Conservation (phyloP, 2,113 vertebrate species). For the Muntiacus muntjak region DNA sequence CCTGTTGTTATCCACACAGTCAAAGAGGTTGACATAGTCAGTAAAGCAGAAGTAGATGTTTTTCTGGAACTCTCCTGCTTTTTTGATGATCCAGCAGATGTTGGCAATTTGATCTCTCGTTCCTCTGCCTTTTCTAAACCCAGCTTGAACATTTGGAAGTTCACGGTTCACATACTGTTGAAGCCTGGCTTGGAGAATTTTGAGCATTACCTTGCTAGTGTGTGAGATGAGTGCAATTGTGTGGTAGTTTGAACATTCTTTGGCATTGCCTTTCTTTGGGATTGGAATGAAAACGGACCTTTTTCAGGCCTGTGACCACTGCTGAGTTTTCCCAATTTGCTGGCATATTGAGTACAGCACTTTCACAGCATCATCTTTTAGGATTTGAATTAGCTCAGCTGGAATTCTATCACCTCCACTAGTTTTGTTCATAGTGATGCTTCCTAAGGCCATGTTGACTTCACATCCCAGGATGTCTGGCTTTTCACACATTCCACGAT, state of each 20-base stretch:
- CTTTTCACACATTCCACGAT: not conserved
- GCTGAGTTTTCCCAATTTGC: not conserved
- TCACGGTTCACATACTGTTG: not conserved
- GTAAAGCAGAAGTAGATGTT: not conserved
- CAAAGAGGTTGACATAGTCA: not conserved
- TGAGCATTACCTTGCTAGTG: not conserved
- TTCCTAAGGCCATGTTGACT: not conserved
- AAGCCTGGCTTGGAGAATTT: not conserved
- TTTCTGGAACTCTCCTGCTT: not conserved
- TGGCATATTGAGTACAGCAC: not conserved
- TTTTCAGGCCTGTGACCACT: not conserved
- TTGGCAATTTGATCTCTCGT: not conserved
- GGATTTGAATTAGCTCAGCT: not conserved
- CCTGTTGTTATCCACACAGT: not conserved
- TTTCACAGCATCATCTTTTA: not conserved
- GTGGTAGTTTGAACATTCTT: not conserved
- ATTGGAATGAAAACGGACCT: not conserved
- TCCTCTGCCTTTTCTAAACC: not conserved
- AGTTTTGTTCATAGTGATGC: not conserved
- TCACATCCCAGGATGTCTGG: not conserved
- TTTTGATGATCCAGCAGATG: accelerated
- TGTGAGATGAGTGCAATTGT: not conserved
- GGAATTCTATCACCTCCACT: not conserved
- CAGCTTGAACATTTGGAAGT: not conserved
- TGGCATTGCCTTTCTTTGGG: not conserved